Base-by-base conservation (phyloP, 2,888 invertebrate species). In the Apoderus coryli region DNA sequence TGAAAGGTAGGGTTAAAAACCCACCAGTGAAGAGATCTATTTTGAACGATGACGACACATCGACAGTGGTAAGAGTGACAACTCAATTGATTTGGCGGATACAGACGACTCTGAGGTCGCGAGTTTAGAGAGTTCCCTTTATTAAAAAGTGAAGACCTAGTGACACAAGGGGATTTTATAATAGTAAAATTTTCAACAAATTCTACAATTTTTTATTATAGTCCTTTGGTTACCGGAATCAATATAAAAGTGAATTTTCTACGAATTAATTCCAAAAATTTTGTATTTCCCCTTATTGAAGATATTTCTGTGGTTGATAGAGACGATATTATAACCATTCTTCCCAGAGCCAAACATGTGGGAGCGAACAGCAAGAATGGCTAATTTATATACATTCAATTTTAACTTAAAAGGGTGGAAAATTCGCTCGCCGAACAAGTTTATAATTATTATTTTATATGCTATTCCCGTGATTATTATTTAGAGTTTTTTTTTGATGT, bases 81-180 rank as follows among this genome's bases (percentile, higher is more conserved):
- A 25, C 12, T 12, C 25, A 25, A 25, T 12, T 25, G 25, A 25
- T 13, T 12, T 25, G 13, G 13, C 25, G 13, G 13, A 12, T 25
- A 11, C 13, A 12, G 25, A 25, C 13, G 25, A 25, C 25, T 25
- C 10, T 12, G 25, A 25, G 14, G 24, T 12, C 13, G n/a, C n/a
- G n/a, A n/a, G n/a, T n/a, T n/a, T 25, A n/a, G 14, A 25, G 13
- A 25, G 13, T 25, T 25, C 13, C 13, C n/a, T 7, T 25, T 25
- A 25, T 25, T 25, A n/a, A 14, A 25, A 25, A 25, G 25, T 25
- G 12, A 14, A 25, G 25, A 25, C 11, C 13, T 25, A 25, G 25
- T 25, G 13, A 25, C 25, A 25, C 25, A 25, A 12, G 25, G 25
- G 5, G 25, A 25, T 12, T 25, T 10, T 25, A 14, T 25, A 12